Base-by-base conservation (phyloP, 37 sponge, comb jelly and placozoan genomes). In the Eunapius fragilis region DNA sequence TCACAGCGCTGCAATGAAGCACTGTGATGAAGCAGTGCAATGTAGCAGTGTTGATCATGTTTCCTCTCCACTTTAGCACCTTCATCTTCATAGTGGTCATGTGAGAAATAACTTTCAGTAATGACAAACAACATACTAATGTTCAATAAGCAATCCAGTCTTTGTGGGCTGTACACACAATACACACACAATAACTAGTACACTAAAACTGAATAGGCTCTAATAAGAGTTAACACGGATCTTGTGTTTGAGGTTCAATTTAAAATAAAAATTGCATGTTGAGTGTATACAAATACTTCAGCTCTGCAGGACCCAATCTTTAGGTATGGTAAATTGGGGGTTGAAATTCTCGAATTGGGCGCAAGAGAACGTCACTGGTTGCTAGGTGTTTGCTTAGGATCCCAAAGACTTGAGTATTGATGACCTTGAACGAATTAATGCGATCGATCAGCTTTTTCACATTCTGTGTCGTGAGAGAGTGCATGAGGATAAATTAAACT, bases 251-350 rank as follows among this genome's bases (percentile, higher is more conserved):
- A 58, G 58, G 58, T 58, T 58, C 58, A 58, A 58, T 58, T 58
- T 17, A 58, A 58, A 58, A 45, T 11, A 45, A 45, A 45, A 45
- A 45, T 45, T 45, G 47, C 47, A 45, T 45, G 47, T 45, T 45
- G 47, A 45, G 47, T 9, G 9, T 45, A 45, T 9, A 45, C 47
- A 45, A 45, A 58, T 11, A 58, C 1, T 58, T 4, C 58, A 17
- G 58, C 58, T 2, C 7, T 13, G 22, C 5, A 2, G 14, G 28
- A 31, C 5, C 31, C 31, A 30, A 31, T 72, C 31, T n/a, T n/a
- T n/a, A 72, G 75, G 85, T 36, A 31, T 97, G 88, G 78, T 86
- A 92, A 36, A 98, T 98, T 37, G 98, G 98, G 7, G 98, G 98
- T 33, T 91, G 96, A 70, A 84, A 98, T 41, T 98, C 97, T 72